These are phyloP conservation scores for Smittia aterrima DNA, from an alignment of 2,888 invertebrate genomes.

Conservation along the genomic window DNA sequence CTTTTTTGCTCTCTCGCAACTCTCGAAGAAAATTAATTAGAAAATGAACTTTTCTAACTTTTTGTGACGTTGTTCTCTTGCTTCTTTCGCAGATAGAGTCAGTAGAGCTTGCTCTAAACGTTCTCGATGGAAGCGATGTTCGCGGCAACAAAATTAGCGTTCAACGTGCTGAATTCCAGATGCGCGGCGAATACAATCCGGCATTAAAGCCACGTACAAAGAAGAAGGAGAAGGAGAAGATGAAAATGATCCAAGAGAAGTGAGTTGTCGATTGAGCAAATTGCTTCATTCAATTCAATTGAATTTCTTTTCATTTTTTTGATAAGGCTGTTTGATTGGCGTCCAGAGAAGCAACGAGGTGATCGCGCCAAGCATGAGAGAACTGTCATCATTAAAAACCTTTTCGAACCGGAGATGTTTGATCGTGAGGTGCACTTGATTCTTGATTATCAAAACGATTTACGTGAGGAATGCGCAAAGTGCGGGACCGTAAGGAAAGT, in stretches of 20 bases:
- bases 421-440: conserved; percentile 85
- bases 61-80: too few species aligned
- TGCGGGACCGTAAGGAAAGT: conserved; percentile 92
- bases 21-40: too few species aligned
- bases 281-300: not conserved
- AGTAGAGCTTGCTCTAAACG: conserved; percentile 84
- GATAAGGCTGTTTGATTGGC: conserved; percentile 86
- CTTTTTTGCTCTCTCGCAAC: too few species aligned
- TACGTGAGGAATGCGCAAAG: conserved; percentile 84
- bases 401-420: conserved; percentile 86
- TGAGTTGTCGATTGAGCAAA: conserved; percentile 51
- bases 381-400: conserved; percentile 88
- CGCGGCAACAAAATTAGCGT: conserved; percentile 81
- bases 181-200: conserved; percentile 94
- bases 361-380: conserved; percentile 85
- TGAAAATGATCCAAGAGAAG: conserved; percentile 90
- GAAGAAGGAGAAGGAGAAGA: conserved; percentile 85
- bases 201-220: conserved; percentile 86
- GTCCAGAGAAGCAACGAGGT: conserved; percentile 85
- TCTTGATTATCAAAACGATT: conserved; percentile 85
- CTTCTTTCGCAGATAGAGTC: conserved; percentile 71
- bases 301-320: not conserved
- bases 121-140: conserved; percentile 83
- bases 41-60: too few species aligned
- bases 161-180: conserved; percentile 88